A percentile compares a stretch with the other conserved stretches of the same genome.
These are phyloP conservation scores for Palythoa grandiflora DNA, from an alignment of 92 coral and sea anemone species.

Conservation along the genomic window DNA sequence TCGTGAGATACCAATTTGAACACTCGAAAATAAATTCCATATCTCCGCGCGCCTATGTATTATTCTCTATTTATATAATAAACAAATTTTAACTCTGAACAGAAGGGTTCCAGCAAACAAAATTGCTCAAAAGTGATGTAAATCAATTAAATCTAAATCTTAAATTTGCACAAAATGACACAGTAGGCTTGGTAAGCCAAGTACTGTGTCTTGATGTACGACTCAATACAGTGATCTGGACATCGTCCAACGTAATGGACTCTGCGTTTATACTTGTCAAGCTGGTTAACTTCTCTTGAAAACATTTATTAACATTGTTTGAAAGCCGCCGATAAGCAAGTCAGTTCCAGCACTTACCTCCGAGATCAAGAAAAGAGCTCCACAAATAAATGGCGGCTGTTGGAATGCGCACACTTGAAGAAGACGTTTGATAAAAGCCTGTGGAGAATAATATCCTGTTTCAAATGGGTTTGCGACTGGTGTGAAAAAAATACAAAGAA, in stretches of 20 bases:
- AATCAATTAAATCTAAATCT: too few species aligned
- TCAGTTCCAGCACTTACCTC: constrained; percentile 66
- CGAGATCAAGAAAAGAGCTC: constrained; percentile 80
- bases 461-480: background rate
- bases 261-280: too few species aligned
- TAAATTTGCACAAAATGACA: too few species aligned
- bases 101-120: too few species aligned
- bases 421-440: constrained; percentile 96
- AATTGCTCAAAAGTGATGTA: too few species aligned
- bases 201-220: background rate
- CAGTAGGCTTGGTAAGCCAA: background rate
- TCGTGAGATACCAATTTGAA: too few species aligned
- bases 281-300: background rate
- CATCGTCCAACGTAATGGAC: background rate
- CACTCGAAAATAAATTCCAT: too few species aligned
- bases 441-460: background rate
- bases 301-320: background rate
- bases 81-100: too few species aligned
- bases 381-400: constrained; percentile 90
- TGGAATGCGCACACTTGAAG: constrained; percentile 91
- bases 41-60: too few species aligned
- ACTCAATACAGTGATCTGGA: background rate
- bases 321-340: background rate
- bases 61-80: too few species aligned
- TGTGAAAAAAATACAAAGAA: too few species aligned